Evolutionary conservation across 1,140 invertebrate genomes (phyloP), one percentile per base, ranked within the genome.

Genomic region (Drosophila busckii): DNA sequence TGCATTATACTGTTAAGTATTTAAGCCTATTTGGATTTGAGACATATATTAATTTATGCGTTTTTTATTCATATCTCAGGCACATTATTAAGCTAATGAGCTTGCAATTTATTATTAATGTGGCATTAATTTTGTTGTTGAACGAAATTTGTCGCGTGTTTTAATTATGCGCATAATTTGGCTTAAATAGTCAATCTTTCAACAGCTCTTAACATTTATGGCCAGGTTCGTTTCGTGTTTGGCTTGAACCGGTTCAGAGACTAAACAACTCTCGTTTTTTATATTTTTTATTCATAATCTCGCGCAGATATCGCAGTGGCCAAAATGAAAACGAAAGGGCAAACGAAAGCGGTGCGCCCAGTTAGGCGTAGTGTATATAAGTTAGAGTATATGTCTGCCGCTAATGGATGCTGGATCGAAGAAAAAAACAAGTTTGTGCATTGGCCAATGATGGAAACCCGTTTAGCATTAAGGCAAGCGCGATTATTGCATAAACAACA

Each of bases 401-500:
- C 46, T 46, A 56, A 50, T 63, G 38, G 58, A 44, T 40, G 63
- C 49, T 38, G 19, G n/a, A n/a, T 31, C 34, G 38, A 12, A n/a
- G n/a, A n/a, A n/a, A n/a, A n/a, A 66, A 80, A 80, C 73, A 53
- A 54, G 73, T 80, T 78, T 73, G 53, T 45, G 44, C 32, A 80
- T 73, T 73, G 73, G 63, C 71, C 59, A 80, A 76, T 46, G 31
- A 41, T 32, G 48, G 42, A 65, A 80, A 80, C 73, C 55, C 49
- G 73, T 80, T 80, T 46, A 80, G 55, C 67, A 63, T 78, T 71
- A 71, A 80, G 58, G 34, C 48, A n/a, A n/a, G n/a, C n/a, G n/a
- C n/a, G n/a, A n/a, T n/a, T 73, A 68, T 80, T 80, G 73, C 73
- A 80, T 80, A 80, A 80, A 80, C 59, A 69, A 65, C 34, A 20